Percentiles rank a stretch among this genome's conserved stretches.
phyloP scores from a whole-genome alignment of 1,140 invertebrate genomes.

The Trachymyrmex cornetzi region DNA sequence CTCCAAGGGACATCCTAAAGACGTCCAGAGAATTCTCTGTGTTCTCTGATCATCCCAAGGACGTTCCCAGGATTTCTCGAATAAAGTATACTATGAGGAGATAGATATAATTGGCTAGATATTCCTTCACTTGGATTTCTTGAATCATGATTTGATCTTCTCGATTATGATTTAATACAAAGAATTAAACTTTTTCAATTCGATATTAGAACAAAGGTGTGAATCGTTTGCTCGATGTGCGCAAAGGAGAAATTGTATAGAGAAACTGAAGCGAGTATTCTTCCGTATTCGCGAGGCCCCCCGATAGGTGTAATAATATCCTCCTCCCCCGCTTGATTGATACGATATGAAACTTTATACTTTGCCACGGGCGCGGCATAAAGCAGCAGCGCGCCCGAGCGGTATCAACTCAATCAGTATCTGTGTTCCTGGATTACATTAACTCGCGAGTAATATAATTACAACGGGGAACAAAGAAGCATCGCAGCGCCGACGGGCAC shows the following conservation, averaged over 20 bases:
- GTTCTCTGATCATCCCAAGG: too few relatives aligned
- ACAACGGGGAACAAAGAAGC: conserved; percentile 56
- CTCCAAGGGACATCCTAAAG: too few relatives aligned
- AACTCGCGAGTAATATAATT: conserved; percentile 64
- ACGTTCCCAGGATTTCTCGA: too few relatives aligned
- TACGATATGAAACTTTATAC: conserved; percentile 59
- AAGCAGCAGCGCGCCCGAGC: conserved; percentile 39
- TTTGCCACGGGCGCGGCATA: conserved; percentile 56
- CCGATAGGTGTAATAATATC: conserved; percentile 53
- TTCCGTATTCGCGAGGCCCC: background rate
- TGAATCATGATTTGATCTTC: background rate
- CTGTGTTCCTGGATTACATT: conserved; percentile 61
- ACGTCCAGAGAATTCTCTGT: too few relatives aligned
- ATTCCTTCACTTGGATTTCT: background rate
- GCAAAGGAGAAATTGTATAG: background rate
- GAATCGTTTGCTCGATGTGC: too few relatives aligned
- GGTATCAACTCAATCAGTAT: conserved; percentile 62
- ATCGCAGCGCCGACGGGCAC: conserved; percentile 44
- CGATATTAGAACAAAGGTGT: background rate
- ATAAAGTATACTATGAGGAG: too few relatives aligned
- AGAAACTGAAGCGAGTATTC: conserved; percentile 8
- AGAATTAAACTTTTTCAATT: background rate
- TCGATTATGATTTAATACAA: background rate
- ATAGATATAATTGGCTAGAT: background rate
- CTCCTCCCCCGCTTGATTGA: conserved; percentile 41